A percentile compares a stretch with the other conserved stretches of the same genome.
These are phyloP conservation scores for Venustaconcha ellipsiformis DNA, from an alignment of 1,140 invertebrate species.

Conservation along the genomic window DNA sequence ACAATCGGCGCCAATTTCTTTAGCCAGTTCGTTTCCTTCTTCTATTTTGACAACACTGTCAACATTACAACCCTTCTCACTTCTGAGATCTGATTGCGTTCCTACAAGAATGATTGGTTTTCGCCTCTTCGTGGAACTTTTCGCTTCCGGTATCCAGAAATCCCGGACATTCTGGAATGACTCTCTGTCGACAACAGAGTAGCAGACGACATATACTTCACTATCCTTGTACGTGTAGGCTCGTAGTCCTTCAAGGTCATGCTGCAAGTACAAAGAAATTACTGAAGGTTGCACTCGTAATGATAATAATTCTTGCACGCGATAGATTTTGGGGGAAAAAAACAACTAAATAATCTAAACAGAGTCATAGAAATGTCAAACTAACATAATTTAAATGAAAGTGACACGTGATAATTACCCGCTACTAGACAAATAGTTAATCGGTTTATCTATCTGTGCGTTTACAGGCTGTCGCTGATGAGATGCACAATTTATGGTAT, in stretches of 20 bases:
- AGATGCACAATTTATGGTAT: no score
- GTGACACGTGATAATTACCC: no score
- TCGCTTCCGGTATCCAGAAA: slow-evolving; percentile 77
- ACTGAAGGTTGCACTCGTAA: no score
- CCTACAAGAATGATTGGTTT: slow-evolving; percentile 88
- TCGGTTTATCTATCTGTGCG: no score
- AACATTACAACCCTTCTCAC: slow-evolving; percentile 11
- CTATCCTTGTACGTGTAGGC: slow-evolving; percentile 96
- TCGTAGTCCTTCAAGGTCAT: slow-evolving; percentile 92
- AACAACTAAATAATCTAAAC: no score
- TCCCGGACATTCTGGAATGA: slow-evolving; percentile 98
- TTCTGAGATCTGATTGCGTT: slow-evolving; percentile 60
- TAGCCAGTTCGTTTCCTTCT: slow-evolving; percentile 81
- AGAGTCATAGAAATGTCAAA: no score
- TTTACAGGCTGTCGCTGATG: no score
- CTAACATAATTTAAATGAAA: no score
- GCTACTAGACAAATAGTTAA: no score
- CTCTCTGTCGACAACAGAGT: slow-evolving; percentile 97
- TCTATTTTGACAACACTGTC: slow-evolving; percentile 79
- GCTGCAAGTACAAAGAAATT: slow-evolving; percentile 63
- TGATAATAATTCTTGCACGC: no score
- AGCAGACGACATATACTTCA: slow-evolving; percentile 99
- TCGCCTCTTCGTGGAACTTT: slow-evolving; percentile 85
- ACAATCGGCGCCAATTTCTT: slow-evolving; percentile 79
- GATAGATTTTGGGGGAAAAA: no score